Percentiles rank a stretch among this genome's conserved stretches.
These are phyloP conservation scores for Crossoptilon crossoptilon DNA, from an alignment of 2,797 vertebrate genomes.

Conservation along the genomic window DNA sequence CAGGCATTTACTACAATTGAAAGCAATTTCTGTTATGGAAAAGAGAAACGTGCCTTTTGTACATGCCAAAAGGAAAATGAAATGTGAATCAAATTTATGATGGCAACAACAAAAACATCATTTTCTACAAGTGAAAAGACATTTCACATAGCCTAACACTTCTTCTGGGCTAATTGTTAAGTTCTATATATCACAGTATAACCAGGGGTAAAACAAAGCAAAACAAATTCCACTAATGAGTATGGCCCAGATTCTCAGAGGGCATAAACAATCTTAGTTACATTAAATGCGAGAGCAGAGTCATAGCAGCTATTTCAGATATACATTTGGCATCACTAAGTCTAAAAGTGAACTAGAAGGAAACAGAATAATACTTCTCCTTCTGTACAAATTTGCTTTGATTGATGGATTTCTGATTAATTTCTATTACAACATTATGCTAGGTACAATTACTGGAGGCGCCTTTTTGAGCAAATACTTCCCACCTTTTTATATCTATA, in stretches of 20 bases:
- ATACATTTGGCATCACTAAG: background rate
- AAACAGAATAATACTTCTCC: background rate
- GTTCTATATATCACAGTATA: constrained; percentile 15
- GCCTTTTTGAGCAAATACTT: constrained; percentile 13
- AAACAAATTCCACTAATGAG: constrained; percentile 49
- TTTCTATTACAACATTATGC: constrained; percentile 51
- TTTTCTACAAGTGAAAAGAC: constrained; percentile 21
- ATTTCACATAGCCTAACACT: background rate
- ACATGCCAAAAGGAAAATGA: constrained; percentile 37
- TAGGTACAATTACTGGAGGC: background rate
- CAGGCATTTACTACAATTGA: background rate
- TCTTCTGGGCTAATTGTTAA: constrained; percentile 51
- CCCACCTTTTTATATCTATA: background rate
- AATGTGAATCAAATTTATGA: constrained; percentile 53
- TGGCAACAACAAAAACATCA: constrained; percentile 20
- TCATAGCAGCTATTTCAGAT: background rate
- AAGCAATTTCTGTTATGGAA: background rate
- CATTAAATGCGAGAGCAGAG: background rate
- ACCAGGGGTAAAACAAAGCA: constrained; percentile 41
- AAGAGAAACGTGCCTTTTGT: constrained; percentile 32
- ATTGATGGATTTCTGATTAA: constrained; percentile 51
- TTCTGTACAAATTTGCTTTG: background rate
- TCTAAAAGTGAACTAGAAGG: background rate
- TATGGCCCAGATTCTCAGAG: background rate
- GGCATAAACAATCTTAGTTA: constrained; percentile 25